phyloP scores from a whole-genome alignment of 2,797 vertebrate species.

The Muscicapa comitata region DNA sequence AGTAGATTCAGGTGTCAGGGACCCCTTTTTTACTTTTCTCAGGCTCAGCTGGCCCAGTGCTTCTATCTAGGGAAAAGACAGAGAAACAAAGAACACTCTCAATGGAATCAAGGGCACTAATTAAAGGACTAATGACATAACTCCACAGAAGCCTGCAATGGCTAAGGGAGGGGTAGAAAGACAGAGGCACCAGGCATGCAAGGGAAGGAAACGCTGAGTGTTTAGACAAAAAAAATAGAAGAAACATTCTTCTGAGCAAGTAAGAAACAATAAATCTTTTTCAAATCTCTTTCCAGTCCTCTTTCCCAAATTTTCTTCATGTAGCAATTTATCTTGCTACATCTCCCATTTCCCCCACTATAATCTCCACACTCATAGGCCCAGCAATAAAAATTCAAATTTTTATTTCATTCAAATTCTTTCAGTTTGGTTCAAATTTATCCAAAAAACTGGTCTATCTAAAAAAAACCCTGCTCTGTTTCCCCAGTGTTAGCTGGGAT shows the following conservation, averaged over 20 bases:
- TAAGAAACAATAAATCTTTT: not conserved
- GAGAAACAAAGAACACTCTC: not conserved
- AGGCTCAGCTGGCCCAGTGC: not conserved
- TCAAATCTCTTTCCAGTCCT: not conserved
- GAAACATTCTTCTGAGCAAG: not conserved
- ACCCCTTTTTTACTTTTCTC: not conserved
- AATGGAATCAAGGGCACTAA: not conserved
- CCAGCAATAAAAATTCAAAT: not conserved
- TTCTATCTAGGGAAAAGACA: not conserved
- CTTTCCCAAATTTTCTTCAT: not conserved
- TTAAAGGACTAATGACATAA: not conserved
- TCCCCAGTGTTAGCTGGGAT: not conserved
- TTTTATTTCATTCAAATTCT: not conserved
- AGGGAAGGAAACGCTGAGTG: not conserved
- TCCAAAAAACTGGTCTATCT: not conserved
- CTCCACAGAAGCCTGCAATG: not conserved
- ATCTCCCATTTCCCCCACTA: rapidly evolving
- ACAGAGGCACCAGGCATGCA: not conserved
- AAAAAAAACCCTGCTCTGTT: not conserved
- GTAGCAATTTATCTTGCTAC: not conserved
- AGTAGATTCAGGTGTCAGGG: not conserved
- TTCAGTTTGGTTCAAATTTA: not conserved
- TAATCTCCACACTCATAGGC: not conserved
- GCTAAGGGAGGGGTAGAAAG: not conserved
- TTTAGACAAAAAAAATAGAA: not conserved